Conservation (phyloP, 2,797 vertebrate genomes). For the Adelosebastes latens region DNA sequence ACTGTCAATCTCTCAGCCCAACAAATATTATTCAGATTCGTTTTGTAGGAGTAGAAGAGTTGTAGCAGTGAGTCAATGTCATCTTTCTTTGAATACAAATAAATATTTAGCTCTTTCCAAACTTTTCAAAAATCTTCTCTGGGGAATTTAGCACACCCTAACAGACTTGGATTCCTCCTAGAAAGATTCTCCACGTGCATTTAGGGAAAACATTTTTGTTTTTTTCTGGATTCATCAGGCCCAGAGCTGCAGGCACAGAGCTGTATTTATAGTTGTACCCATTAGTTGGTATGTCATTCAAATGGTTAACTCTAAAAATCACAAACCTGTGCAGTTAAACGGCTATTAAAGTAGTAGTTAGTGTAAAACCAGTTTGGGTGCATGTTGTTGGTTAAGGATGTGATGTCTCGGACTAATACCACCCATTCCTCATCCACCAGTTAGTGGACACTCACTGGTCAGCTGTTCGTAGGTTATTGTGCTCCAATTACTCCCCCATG, state of each 20-base stretch:
- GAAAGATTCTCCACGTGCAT: background rate
- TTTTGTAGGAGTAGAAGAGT: no score
- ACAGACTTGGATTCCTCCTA: slow-evolving; percentile 36
- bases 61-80: no score
- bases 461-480: slow-evolving; percentile 55
- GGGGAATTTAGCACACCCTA: accelerated
- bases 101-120: background rate
- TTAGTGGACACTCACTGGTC: slow-evolving; percentile 38
- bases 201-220: no score
- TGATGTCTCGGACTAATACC: slow-evolving; percentile 12
- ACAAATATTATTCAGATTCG: no score
- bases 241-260: background rate
- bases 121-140: background rate
- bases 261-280: background rate
- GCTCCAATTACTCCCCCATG: slow-evolving; percentile 63
- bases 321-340: background rate
- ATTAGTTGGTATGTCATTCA: background rate
- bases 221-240: background rate
- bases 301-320: background rate
- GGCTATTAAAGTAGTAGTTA: no score
- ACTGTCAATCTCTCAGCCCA: no score
- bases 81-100: background rate
- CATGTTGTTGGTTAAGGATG: background rate
- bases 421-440: slow-evolving; percentile 16
- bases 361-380: background rate